Conservation (phyloP, 2,113 vertebrate species). For the Cyphomyrus discorhynchus region DNA sequence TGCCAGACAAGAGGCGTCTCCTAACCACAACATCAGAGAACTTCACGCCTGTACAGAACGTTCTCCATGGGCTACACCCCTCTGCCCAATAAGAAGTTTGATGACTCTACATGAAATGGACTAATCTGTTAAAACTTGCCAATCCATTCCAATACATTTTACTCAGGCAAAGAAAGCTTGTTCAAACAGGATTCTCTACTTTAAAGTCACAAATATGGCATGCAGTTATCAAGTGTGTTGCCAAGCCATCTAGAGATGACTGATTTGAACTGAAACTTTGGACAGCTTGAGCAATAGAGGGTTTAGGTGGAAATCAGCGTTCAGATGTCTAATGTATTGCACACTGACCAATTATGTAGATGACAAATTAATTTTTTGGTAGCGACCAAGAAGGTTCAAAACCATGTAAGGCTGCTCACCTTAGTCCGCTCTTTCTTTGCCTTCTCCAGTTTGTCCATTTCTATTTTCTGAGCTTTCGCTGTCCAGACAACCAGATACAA, state of each 20-base stretch:
- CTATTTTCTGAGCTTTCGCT: slow-evolving; percentile 97
- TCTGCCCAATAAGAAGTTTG: not conserved
- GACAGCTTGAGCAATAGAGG: not conserved
- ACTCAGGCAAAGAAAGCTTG: not conserved
- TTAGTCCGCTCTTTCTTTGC: slow-evolving; percentile 96
- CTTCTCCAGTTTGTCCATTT: slow-evolving; percentile 98
- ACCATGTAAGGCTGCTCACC: slow-evolving; percentile 52
- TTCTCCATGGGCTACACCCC: slow-evolving; percentile 4
- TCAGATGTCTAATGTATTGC: not conserved
- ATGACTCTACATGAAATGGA: not conserved
- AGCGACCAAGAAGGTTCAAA: not conserved
- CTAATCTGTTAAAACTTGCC: slow-evolving; percentile 6
- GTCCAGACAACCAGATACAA: slow-evolving; percentile 24
- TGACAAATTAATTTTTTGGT: not conserved
- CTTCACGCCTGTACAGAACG: not conserved
- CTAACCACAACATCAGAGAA: not conserved
- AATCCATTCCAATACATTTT: not conserved
- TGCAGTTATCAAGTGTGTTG: not conserved
- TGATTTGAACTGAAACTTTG: not conserved
- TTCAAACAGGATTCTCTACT: not conserved
- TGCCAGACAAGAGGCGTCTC: not conserved
- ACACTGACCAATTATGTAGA: not conserved
- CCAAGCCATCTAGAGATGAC: not conserved
- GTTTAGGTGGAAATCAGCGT: not conserved
- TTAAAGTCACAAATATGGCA: not conserved